A percentile compares a stretch with the other conserved stretches of the same genome.
These are phyloP conservation scores for Sebastes taczanowskii DNA, from an alignment of 2,797 vertebrate genomes.

Conservation along the genomic window DNA sequence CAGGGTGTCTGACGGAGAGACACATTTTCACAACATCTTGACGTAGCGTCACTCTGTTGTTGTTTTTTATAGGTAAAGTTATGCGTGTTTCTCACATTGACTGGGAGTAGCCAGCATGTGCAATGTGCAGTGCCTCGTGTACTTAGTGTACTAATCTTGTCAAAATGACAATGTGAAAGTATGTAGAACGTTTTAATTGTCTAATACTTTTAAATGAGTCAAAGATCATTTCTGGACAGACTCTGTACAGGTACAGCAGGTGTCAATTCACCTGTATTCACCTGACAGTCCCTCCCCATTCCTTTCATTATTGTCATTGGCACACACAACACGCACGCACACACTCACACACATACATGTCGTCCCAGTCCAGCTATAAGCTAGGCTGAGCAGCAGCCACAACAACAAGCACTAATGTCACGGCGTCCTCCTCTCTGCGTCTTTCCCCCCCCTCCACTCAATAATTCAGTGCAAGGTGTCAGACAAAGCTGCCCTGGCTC, in stretches of 20 bases:
- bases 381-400: slow-evolving; percentile 77
- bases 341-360: neutral
- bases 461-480: slow-evolving; percentile 86
- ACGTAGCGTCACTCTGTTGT: neutral
- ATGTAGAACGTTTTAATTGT: neutral
- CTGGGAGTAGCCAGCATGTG: neutral
- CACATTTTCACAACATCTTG: slow-evolving; percentile 31
- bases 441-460: slow-evolving; percentile 62
- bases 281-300: neutral
- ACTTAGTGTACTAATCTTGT: neutral
- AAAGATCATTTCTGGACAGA: neutral
- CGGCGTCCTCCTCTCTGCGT: slow-evolving; percentile 64
- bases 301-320: slow-evolving; percentile 9
- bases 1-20: slow-evolving; percentile 24
- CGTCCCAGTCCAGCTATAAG: slow-evolving; percentile 65
- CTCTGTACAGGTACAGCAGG: neutral
- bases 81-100: neutral
- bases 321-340: neutral
- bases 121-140: neutral
- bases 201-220: neutral
- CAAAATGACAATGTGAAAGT: neutral
- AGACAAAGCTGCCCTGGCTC: slow-evolving; percentile 87
- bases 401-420: slow-evolving; percentile 85
- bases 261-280: neutral
- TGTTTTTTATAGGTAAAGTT: neutral